Base-by-base conservation (phyloP, 1,140 invertebrate species). In the Drosophila sp. region DNA sequence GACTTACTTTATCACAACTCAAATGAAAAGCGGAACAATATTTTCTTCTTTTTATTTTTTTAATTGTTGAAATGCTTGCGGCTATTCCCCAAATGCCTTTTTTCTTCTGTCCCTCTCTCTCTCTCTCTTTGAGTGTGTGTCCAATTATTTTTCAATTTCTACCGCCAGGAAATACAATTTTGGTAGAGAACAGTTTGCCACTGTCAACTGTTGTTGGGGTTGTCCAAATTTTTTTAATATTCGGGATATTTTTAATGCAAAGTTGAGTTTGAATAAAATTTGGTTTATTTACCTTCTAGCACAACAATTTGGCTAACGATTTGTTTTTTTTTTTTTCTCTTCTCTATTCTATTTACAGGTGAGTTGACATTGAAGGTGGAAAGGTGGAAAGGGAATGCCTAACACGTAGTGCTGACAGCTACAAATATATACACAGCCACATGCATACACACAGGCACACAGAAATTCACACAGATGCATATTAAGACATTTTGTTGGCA, bases 1-100 rank as follows among this genome's bases (percentile, higher is more conserved):
- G 17, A 17, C 17, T 17, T 17, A 17, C 17, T 17, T 17, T 17
- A 17, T 17, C 86, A 86, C 33, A 30, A 55, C 17, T 47, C 17
- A 33, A 71, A 50, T 61, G 60, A 44, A 57, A 32, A 32, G 66
- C 57, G 57, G 11, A 27, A 30, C 23, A 60, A 77, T 76, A 35
- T 70, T 76, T 63, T 76, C 6, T 33, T 35, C 23, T 11, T n/a
- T 29, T 57, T 50, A 44, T 38, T 64, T 73, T 60, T 62, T 79
- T 86, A 86, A 87, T 86, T 86, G 76, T 72, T 72, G 72, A 86
- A 87, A 70, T 79, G 72, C 70, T 80, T 54, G 56, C 23, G 57
- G 62, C 74, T 61, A 61, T 67, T 58, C 50, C 29, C 56, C 64
- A 50, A 47, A 60, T 32, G 1, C 60, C 30, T 8, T 32, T 55